Conservation (phyloP, 1,140 invertebrate species). For the Cherax destructor region DNA sequence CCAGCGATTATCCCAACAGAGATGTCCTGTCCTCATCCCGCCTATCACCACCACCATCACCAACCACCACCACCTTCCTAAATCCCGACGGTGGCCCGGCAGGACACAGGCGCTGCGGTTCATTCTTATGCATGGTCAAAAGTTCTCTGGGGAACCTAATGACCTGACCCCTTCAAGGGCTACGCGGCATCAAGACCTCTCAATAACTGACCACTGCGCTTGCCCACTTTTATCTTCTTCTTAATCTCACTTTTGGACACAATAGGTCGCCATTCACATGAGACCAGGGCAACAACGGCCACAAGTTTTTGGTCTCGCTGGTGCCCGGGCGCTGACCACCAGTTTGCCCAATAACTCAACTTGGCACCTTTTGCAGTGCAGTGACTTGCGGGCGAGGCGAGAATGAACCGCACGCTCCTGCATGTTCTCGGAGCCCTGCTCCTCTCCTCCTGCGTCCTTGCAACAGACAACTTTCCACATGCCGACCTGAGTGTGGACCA, state of each 20-base stretch:
- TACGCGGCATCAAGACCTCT: slow-evolving; percentile 32
- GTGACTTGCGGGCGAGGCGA: slow-evolving; percentile 68
- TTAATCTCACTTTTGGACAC: slow-evolving; percentile 65
- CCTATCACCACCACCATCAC: not conserved
- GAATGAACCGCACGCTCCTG: slow-evolving; percentile 72
- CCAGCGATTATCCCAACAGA: slow-evolving; percentile 56
- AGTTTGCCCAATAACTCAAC: slow-evolving; percentile 40
- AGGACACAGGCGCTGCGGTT: slow-evolving; percentile 70
- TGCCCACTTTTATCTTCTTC: slow-evolving; percentile 39
- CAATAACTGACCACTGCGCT: slow-evolving; percentile 44
- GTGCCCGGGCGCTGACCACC: slow-evolving; percentile 34
- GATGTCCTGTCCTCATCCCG: slow-evolving; percentile 29
- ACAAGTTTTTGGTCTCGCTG: slow-evolving; percentile 14
- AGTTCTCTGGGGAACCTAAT: slow-evolving; percentile 48
- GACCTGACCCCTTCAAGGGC: slow-evolving; percentile 12
- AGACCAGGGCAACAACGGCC: slow-evolving; percentile 23
- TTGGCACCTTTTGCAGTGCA: slow-evolving; percentile 68
- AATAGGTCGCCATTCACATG: slow-evolving; percentile 63
- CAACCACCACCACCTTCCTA: slow-evolving; percentile 24
- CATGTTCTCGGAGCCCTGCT: slow-evolving; percentile 71
- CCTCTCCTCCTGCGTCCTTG: slow-evolving; percentile 70
- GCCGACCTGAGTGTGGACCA: slow-evolving; percentile 62
- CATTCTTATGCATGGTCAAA: slow-evolving; percentile 66
- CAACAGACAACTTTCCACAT: slow-evolving; percentile 62
- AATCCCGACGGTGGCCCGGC: slow-evolving; percentile 61